Conservation (phyloP, 1,140 invertebrate genomes). For the Heterodera carotae region DNA sequence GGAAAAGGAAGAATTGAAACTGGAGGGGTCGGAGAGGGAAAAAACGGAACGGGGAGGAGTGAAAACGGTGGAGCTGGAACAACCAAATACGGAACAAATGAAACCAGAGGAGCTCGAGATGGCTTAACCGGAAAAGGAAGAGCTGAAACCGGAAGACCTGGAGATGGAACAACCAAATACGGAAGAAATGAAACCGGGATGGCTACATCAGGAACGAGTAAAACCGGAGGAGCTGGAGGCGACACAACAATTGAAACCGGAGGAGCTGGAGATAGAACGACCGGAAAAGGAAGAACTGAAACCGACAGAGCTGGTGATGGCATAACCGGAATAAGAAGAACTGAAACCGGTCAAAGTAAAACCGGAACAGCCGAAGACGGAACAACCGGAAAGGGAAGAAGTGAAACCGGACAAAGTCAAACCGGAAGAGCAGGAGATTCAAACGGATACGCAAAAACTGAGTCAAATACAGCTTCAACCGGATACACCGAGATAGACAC, state of each 20-base stretch:
- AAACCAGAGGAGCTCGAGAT: not conserved
- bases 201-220: not conserved
- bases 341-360: slow-evolving; percentile 20
- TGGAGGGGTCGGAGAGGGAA: slow-evolving; percentile 19
- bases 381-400: not conserved
- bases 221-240: slow-evolving; percentile 6
- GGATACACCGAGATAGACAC: not conserved
- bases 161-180: slow-evolving; percentile 9
- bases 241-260: not conserved
- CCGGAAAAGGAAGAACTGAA: not conserved
- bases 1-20: slow-evolving; percentile 15
- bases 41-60: too few relatives aligned
- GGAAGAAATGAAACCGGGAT: slow-evolving; percentile 31
- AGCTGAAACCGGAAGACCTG: slow-evolving; percentile 34
- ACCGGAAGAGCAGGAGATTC: slow-evolving; percentile 10
- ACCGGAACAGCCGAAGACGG: not conserved
- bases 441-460: slow-evolving; percentile 4
- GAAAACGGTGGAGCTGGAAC: slow-evolving; percentile 2
- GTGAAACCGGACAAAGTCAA: not conserved
- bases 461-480: not conserved
- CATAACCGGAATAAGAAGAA: slow-evolving; percentile 16
- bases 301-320: not conserved
- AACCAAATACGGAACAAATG: not conserved
- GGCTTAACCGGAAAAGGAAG: not conserved
- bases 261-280: slow-evolving; percentile 9